A percentile compares a stretch with the other conserved stretches of the same genome.
Conservation (phyloP, 64 coral and sea anemone genomes). For the Hydrozoanthus tunicans region DNA sequence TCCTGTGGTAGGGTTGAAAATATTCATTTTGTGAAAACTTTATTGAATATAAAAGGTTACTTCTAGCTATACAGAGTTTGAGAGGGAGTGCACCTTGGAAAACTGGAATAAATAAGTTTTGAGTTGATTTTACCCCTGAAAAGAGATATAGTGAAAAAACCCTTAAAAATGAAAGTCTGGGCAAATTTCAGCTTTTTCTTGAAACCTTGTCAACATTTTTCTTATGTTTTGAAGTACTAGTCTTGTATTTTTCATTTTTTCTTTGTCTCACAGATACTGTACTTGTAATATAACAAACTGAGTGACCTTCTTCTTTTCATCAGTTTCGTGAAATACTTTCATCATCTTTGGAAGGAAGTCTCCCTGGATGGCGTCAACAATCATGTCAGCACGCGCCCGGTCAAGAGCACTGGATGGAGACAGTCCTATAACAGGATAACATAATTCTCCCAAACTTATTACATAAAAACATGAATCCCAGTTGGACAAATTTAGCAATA, state of each 20-base stretch:
- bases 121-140: background rate
- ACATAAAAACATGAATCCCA: no score
- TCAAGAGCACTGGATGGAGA: background rate
- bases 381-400: background rate
- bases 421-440: background rate
- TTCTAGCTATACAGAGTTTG: background rate
- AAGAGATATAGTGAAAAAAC: background rate
- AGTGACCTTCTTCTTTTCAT: background rate
- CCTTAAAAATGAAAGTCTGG: no score
- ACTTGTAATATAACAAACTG: background rate
- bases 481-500: no score
- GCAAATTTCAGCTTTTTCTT: no score
- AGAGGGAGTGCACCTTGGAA: background rate
- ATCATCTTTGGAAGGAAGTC: background rate
- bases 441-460: no score
- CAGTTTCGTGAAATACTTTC: background rate
- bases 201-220: no score
- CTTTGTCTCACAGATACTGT: background rate
- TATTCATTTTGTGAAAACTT: background rate
- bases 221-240: no score
- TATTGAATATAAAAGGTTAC: no score
- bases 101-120: background rate
- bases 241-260: background rate
- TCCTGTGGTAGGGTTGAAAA: background rate
- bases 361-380: background rate